These are phyloP conservation scores for Euplexia lucipara DNA, from an alignment of 2,888 invertebrate genomes.

Conservation along the genomic window DNA sequence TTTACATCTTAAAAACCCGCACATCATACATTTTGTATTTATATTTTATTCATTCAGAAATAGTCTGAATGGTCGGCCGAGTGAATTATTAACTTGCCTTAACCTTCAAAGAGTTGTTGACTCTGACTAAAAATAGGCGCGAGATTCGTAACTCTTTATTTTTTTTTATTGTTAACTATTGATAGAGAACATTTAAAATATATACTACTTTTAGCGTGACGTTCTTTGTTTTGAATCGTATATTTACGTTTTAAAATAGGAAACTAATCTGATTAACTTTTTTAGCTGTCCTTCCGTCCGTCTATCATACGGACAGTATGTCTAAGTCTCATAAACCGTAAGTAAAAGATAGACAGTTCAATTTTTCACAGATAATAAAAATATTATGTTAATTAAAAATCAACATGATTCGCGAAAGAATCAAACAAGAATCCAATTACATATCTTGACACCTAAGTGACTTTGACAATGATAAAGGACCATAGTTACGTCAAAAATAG, in stretches of 20 bases:
- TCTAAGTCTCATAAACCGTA: too few species aligned
- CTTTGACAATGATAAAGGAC: too few species aligned
- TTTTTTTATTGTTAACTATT: constrained; percentile 27
- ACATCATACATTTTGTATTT: constrained; percentile 23
- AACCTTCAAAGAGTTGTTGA: constrained; percentile 55
- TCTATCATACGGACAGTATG: too few species aligned
- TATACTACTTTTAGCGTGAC: constrained; percentile 10
- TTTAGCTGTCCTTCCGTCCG: too few species aligned
- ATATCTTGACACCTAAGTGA: too few species aligned
- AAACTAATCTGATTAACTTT: too few species aligned
- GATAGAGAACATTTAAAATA: background rate
- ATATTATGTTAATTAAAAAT: too few species aligned
- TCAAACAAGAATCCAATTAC: too few species aligned
- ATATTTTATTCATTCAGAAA: constrained; percentile 50
- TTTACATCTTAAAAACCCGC: background rate
- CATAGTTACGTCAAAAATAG: too few species aligned
- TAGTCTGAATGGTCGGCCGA: constrained; percentile 45
- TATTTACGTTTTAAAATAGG: constrained; percentile 2
- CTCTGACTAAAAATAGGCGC: constrained; percentile 49
- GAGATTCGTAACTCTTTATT: constrained; percentile 39
- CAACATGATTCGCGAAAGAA: too few species aligned
- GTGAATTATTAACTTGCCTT: constrained; percentile 49
- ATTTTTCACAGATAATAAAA: too few species aligned
- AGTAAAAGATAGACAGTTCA: too few species aligned
- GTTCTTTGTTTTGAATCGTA: background rate